These are phyloP conservation scores for Chaetorhynchus papuensis DNA, from an alignment of 2,113 vertebrate species.

Conservation along the genomic window DNA sequence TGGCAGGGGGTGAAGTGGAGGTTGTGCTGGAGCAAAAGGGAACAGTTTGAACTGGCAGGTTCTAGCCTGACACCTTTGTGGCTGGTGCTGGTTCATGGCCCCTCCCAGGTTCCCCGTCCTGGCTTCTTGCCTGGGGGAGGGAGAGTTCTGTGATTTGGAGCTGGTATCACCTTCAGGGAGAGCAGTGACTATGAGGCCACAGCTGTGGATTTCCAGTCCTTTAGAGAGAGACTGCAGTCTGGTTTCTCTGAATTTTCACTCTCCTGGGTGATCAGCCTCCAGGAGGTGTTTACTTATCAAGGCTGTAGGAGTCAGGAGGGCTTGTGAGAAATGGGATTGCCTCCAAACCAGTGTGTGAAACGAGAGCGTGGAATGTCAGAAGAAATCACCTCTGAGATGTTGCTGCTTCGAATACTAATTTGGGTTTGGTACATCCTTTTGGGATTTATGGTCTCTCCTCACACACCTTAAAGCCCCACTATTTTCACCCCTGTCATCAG, in stretches of 20 bases:
- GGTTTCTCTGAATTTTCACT: neutral
- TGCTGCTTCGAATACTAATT: neutral
- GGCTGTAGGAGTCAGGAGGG: accelerated
- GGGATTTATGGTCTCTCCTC: neutral
- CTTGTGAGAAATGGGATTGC: neutral
- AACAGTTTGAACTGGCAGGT: neutral
- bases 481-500: neutral
- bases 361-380: neutral
- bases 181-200: neutral
- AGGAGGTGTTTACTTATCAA: neutral
- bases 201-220: neutral
- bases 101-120: neutral
- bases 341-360: neutral
- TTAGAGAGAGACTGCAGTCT: neutral
- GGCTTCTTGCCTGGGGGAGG: neutral
- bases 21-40: neutral
- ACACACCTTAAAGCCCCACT: neutral
- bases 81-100: neutral
- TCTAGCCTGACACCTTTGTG: neutral
- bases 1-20: neutral
- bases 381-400: neutral
- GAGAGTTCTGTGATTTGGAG: neutral
- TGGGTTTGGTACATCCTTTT: neutral
- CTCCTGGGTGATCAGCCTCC: neutral
- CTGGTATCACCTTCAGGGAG: neutral